Evolutionary conservation across 2,113 vertebrate species (phyloP).

Genomic region (Hippoglossus stenolepis): DNA sequence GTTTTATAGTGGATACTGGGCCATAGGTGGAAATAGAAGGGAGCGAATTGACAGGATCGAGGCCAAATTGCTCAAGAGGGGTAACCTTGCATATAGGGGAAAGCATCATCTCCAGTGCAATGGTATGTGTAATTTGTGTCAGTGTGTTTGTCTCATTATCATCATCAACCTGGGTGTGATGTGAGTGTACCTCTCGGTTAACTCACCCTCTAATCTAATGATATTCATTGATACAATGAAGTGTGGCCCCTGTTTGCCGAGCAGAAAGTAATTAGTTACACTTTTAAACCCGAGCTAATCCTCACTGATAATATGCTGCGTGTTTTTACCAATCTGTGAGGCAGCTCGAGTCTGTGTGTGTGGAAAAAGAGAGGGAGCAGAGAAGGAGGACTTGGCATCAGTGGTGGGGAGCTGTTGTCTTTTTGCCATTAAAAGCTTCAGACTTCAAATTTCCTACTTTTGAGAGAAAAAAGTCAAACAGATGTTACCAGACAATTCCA

Average conservation of each 20-base stretch:
- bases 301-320: conserved; percentile 38
- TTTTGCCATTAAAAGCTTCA: not conserved
- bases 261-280: conserved; percentile 74
- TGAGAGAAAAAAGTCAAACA: not conserved
- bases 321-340: conserved; percentile 53
- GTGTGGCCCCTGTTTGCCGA: conserved; percentile 46
- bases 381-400: not conserved
- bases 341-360: conserved; percentile 17
- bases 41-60: no score
- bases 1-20: not conserved
- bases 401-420: not conserved
- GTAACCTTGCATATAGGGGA: no score
- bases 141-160: conserved; percentile 11
- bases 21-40: no score
- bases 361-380: not conserved
- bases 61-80: no score
- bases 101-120: not conserved
- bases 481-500: not conserved
- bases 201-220: conserved; percentile 50
- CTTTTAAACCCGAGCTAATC: conserved; percentile 64
- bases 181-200: conserved; percentile 41
- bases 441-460: not conserved
- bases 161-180: conserved; percentile 22
- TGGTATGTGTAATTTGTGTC: conserved; percentile 7
- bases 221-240: conserved; percentile 66